phyloP scores from a whole-genome alignment of 2,888 invertebrate species.

The Stenchaetothrips biformis region DNA sequence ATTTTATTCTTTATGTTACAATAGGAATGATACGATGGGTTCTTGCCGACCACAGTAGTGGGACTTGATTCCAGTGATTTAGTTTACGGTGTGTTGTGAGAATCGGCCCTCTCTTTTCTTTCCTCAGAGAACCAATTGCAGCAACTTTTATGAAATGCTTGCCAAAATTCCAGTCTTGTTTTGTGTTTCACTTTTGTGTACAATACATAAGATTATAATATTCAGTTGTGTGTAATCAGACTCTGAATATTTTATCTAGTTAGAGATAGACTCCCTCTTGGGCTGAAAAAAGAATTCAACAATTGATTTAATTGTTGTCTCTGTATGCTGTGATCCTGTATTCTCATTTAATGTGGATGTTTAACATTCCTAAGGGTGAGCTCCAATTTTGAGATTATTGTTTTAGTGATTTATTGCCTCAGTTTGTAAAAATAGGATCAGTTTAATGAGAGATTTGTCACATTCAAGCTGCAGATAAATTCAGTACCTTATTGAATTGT shows the following conservation, averaged over 20 bases:
- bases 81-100: neutral
- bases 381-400: no score
- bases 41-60: neutral
- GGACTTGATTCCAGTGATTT: neutral
- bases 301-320: neutral
- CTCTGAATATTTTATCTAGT: no score
- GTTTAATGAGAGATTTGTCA: no score
- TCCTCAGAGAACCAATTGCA: neutral
- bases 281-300: no score
- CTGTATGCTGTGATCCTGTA: neutral
- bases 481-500: no score
- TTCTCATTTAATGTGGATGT: neutral
- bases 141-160: neutral
- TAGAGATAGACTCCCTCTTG: no score
- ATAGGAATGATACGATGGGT: neutral
- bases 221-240: no score
- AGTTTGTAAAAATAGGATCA: no score
- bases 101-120: neutral
- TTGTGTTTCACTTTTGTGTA: neutral
- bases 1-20: neutral
- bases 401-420: no score
- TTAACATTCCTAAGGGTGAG: neutral
- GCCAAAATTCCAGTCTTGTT: neutral
- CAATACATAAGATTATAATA: neutral
- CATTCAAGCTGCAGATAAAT: no score